Conservation (phyloP, 2,888 invertebrate species). For the Agrilus mali region DNA sequence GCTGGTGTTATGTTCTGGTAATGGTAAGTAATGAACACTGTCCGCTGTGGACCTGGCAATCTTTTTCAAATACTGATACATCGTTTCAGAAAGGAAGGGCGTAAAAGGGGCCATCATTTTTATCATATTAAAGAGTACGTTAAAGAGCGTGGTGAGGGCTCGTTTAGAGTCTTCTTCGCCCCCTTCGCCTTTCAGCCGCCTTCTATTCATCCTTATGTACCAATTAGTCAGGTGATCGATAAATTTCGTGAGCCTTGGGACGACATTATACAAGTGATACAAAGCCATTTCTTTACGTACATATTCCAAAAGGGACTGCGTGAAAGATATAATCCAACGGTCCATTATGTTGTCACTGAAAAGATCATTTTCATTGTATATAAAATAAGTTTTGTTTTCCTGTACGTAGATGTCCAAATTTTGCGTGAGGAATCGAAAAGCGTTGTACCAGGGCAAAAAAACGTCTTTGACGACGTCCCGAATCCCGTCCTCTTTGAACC, state of each 20-base stretch:
- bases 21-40: slow-evolving; percentile 87
- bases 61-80: slow-evolving; percentile 78
- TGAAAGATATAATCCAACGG: slow-evolving; percentile 92
- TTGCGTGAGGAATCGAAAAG: slow-evolving; percentile 86
- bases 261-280: slow-evolving; percentile 90
- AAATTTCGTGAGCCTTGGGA: slow-evolving; percentile 86
- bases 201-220: slow-evolving; percentile 96
- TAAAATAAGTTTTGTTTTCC: slow-evolving; percentile 34
- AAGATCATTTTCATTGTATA: slow-evolving; percentile 26
- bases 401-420: slow-evolving; percentile 74
- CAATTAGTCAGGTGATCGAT: slow-evolving; percentile 97
- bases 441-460: slow-evolving; percentile 94
- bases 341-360: slow-evolving; percentile 75
- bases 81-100: slow-evolving; percentile 89
- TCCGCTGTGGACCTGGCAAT: slow-evolving; percentile 46
- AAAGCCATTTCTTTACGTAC: slow-evolving; percentile 88
- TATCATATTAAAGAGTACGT: slow-evolving; percentile 78
- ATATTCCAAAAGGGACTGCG: slow-evolving; percentile 81
- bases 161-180: slow-evolving; percentile 68
- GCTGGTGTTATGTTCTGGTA: slow-evolving; percentile 58
- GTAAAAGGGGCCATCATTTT: slow-evolving; percentile 96
- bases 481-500: slow-evolving; percentile 96
- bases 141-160: slow-evolving; percentile 79
- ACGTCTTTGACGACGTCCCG: slow-evolving; percentile 94
- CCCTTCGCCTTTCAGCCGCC: slow-evolving; percentile 83